These are phyloP conservation scores for Lepeophtheirus salmonis DNA, from an alignment of 1,140 invertebrate species.

Conservation along the genomic window DNA sequence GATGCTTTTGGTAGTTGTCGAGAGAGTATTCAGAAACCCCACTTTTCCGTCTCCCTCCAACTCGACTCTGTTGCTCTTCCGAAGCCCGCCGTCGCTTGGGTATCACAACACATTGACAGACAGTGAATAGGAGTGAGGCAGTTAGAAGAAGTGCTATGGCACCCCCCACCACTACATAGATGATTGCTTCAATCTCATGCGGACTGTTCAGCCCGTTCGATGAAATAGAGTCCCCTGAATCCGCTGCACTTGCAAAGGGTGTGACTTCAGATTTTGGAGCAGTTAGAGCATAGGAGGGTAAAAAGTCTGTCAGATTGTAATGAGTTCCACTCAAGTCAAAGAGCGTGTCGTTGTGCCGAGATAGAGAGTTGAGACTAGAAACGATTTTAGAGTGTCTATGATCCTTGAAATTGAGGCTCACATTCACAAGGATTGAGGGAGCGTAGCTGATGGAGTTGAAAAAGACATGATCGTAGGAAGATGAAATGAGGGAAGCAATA, in stretches of 20 bases:
- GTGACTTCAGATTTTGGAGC: neutral
- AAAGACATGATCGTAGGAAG: neutral
- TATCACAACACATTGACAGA: neutral
- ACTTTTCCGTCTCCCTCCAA: neutral
- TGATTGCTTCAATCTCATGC: neutral
- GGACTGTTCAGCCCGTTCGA: neutral
- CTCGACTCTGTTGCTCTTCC: neutral
- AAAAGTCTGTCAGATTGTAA: constrained; percentile 5
- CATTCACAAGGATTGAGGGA: neutral
- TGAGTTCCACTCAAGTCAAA: neutral
- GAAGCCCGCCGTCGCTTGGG: neutral
- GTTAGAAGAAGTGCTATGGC: neutral
- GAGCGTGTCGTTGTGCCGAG: constrained; percentile 2
- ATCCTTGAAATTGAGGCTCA: neutral
- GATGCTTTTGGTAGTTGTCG: neutral
- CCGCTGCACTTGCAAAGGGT: neutral
- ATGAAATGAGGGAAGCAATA: neutral
- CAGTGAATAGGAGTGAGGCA: constrained; percentile 1
- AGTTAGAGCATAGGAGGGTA: neutral
- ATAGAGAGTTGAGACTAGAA: neutral
- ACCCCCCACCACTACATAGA: neutral
- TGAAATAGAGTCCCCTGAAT: neutral
- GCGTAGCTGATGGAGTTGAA: constrained; percentile 1
- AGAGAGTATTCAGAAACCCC: neutral
- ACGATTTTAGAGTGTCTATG: neutral